Evolutionary conservation across 2,113 vertebrate species (phyloP).

Genomic region (Mustela lutreola): DNA sequence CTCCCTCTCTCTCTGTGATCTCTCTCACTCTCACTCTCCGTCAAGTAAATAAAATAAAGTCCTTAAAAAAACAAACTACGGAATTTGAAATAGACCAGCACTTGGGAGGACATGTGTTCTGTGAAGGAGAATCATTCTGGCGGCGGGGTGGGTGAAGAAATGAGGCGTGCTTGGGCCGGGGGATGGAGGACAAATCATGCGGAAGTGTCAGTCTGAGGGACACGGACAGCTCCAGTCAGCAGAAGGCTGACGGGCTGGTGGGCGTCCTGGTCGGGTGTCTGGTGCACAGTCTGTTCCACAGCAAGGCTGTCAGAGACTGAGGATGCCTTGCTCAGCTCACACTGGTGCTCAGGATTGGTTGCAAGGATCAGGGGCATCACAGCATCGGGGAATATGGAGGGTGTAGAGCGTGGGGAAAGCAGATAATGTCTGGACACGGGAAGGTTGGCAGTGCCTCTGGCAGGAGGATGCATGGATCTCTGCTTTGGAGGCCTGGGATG

Average conservation of each 20-base stretch:
- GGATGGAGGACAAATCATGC: not conserved
- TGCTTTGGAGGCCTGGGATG: not conserved
- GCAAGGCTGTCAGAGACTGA: not conserved
- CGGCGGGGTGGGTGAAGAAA: not conserved
- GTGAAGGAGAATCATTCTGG: not conserved
- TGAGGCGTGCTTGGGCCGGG: not conserved
- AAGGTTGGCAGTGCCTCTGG: not conserved
- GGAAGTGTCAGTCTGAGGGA: not conserved
- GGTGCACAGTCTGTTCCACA: not conserved
- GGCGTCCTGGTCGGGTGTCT: fast-evolving
- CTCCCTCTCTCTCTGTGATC: not conserved
- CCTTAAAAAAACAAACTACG: not conserved
- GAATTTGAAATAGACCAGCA: not conserved
- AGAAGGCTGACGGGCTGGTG: not conserved
- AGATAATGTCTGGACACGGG: not conserved
- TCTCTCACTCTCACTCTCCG: not conserved
- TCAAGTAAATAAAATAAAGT: not conserved
- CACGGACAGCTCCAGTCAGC: fast-evolving
- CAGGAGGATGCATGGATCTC: not conserved
- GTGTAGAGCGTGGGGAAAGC: not conserved
- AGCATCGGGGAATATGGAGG: not conserved
- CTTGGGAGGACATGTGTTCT: not conserved
- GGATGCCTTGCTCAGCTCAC: not conserved
- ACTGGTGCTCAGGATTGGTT: not conserved
- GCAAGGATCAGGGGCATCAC: not conserved